phyloP scores from a whole-genome alignment of 2,797 vertebrate genomes.

The Oreochromis grahami region DNA sequence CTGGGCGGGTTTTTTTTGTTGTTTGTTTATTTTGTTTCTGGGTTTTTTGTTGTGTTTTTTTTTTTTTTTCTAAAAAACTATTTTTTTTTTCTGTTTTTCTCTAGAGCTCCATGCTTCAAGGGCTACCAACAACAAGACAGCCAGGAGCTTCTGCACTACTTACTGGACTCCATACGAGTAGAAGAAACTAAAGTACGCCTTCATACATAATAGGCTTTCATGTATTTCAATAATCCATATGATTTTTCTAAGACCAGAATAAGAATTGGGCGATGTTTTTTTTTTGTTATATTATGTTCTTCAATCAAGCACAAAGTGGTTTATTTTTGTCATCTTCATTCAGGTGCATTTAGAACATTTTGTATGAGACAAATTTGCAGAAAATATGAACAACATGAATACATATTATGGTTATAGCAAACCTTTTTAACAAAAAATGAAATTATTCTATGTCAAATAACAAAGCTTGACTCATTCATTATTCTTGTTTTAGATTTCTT shows the following conservation, averaged over 20 bases:
- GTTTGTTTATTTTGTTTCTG: neutral
- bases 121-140: slow-evolving; percentile 98
- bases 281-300: neutral
- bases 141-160: slow-evolving; percentile 94
- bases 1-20: neutral
- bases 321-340: neutral
- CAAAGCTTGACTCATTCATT: no score
- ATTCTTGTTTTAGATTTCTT: no score
- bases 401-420: neutral
- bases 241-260: neutral
- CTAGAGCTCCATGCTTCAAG: slow-evolving; percentile 93
- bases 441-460: no score
- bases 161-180: slow-evolving; percentile 91
- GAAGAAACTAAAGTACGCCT: slow-evolving; percentile 93
- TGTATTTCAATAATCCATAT: neutral
- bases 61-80: neutral
- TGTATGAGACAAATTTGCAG: neutral
- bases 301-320: neutral
- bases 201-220: neutral
- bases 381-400: neutral
- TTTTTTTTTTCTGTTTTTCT: neutral
- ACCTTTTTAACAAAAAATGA: no score
- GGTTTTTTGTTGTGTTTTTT: neutral
- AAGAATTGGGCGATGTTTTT: neutral
- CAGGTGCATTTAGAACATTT: neutral